These are phyloP conservation scores for Forbesichthys papilliferus DNA, from an alignment of 2,113 vertebrate genomes.

Conservation along the genomic window DNA sequence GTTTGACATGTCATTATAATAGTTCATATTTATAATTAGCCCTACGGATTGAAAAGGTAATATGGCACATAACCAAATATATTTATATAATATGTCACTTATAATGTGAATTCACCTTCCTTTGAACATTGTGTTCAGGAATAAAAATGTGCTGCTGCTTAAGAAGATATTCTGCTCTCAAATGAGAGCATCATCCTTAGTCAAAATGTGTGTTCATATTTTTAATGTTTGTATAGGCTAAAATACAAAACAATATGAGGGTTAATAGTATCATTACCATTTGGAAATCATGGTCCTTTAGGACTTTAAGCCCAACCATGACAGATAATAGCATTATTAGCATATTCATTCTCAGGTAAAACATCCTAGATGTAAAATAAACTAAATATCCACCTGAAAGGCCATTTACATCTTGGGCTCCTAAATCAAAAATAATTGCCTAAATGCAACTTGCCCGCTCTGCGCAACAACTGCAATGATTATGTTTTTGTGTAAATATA, in stretches of 20 bases:
- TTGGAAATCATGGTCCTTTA: background rate
- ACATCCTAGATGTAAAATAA: background rate
- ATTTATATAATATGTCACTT: too few relatives aligned
- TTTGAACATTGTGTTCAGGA: too few relatives aligned
- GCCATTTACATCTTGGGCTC: background rate
- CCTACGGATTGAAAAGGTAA: too few relatives aligned
- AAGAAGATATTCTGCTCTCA: too few relatives aligned
- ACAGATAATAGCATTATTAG: too few relatives aligned
- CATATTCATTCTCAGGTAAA: background rate
- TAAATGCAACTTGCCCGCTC: constrained; percentile 13
- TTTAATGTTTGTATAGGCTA: background rate
- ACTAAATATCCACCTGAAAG: background rate
- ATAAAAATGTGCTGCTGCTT: too few relatives aligned
- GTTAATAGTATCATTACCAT: background rate
- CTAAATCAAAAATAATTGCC: constrained; percentile 23
- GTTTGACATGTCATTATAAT: too few relatives aligned
- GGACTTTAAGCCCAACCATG: constrained; percentile 13
- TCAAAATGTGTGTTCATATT: background rate
- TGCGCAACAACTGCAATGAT: constrained; percentile 29
- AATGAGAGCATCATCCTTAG: too few relatives aligned
- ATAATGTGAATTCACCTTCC: too few relatives aligned
- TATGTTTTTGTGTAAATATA: constrained; percentile 33
- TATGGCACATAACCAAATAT: too few relatives aligned
- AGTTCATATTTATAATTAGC: too few relatives aligned
- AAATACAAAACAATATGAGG: background rate